A percentile compares a stretch with the other conserved stretches of the same genome.
Conservation (phyloP, 2,113 vertebrate species). For the Melospiza georgiana region DNA sequence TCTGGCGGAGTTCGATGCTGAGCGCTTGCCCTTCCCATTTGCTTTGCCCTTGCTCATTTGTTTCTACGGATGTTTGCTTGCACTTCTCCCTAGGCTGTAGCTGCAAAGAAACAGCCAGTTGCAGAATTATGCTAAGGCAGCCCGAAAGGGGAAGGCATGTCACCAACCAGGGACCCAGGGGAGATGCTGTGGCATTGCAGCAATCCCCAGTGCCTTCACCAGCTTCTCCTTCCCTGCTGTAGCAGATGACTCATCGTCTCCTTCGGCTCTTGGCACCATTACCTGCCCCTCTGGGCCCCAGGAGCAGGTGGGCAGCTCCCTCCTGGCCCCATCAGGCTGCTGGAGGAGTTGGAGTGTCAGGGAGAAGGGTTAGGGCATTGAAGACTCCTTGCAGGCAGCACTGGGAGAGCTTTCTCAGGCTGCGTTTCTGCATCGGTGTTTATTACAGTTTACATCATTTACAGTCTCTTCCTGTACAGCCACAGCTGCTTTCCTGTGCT, state of each 20-base stretch:
- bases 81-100: not conserved
- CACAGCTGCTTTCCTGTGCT: accelerated
- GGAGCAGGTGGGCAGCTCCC: not conserved
- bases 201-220: not conserved
- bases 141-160: not conserved
- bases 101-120: not conserved
- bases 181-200: not conserved
- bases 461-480: not conserved
- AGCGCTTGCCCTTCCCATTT: accelerated
- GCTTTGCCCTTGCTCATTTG: not conserved
- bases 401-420: not conserved
- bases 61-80: not conserved
- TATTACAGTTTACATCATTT: accelerated
- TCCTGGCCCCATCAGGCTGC: not conserved
- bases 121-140: not conserved
- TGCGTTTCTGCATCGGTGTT: not conserved
- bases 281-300: accelerated
- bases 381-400: not conserved
- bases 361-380: not conserved
- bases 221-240: not conserved
- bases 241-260: not conserved
- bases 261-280: not conserved
- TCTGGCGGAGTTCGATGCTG: accelerated
- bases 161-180: not conserved
- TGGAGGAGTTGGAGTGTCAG: not conserved